Conservation (phyloP, 2,113 vertebrate species). For the Lichenostomus cassidix region DNA sequence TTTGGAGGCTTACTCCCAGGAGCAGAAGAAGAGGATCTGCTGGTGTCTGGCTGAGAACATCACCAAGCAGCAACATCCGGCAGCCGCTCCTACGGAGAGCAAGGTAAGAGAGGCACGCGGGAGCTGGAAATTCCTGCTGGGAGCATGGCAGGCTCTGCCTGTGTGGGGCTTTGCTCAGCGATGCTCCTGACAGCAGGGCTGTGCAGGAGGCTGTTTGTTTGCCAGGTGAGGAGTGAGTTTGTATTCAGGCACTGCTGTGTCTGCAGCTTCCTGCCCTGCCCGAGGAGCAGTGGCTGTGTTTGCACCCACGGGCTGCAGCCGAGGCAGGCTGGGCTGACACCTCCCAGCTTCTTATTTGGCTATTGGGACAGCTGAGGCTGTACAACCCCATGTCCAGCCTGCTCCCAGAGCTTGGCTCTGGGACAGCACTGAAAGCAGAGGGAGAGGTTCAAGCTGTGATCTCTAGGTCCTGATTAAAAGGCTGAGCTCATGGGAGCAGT, state of each 20-base stretch:
- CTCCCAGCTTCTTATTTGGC: background rate
- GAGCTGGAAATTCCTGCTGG: rapidly evolving
- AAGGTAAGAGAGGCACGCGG: constrained; percentile 79
- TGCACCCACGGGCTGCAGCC: background rate
- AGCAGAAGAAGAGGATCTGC: constrained; percentile 95
- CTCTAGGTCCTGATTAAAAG: background rate
- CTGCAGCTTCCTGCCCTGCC: background rate
- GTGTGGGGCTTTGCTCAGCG: background rate
- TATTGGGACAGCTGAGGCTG: constrained; percentile 8
- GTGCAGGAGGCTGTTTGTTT: background rate
- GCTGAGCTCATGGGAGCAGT: background rate
- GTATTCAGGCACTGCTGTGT: background rate
- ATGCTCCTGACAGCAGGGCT: background rate
- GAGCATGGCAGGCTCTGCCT: background rate
- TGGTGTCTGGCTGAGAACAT: constrained; percentile 96
- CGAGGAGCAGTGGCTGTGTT: background rate
- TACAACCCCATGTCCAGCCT: rapidly evolving
- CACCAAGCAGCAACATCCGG: constrained; percentile 87
- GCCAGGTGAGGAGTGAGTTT: background rate
- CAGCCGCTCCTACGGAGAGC: constrained; percentile 64
- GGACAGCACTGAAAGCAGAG: background rate
- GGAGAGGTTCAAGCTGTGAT: background rate
- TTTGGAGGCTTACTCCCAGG: constrained; percentile 90
- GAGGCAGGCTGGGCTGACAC: background rate
- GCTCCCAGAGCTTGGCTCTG: rapidly evolving